Conservation (phyloP, 2,888 invertebrate species). For the Asteroscopus sphinx region DNA sequence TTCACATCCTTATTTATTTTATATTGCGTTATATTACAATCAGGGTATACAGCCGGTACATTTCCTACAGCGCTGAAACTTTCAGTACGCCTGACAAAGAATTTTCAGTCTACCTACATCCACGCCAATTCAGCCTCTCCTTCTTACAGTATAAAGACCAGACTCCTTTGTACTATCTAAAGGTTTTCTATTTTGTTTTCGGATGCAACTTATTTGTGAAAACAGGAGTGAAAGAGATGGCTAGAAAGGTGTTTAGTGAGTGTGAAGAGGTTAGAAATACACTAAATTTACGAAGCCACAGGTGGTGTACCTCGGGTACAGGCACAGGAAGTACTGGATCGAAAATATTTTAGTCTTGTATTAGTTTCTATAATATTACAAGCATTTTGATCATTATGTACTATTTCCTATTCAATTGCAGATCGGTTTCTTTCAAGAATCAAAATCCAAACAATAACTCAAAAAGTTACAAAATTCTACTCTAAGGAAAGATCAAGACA, state of each 20-base stretch:
- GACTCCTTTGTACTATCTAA: conserved; percentile 60
- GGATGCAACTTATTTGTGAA: conserved; percentile 89
- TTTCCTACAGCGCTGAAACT: conserved; percentile 83
- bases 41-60: conserved; percentile 82
- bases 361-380: too few relatives aligned
- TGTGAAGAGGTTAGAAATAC: conserved; percentile 75
- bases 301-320: conserved; percentile 88
- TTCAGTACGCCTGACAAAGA: conserved; percentile 81
- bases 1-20: conserved; percentile 80
- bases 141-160: conserved; percentile 50
- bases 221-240: conserved; percentile 81
- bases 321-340: conserved; percentile 66
- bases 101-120: conserved; percentile 59
- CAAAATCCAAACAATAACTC: too few relatives aligned
- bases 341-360: conserved; percentile 36
- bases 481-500: too few relatives aligned
- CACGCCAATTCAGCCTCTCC: conserved; percentile 64
- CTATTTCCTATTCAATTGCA: too few relatives aligned
- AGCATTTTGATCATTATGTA: too few relatives aligned
- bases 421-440: too few relatives aligned
- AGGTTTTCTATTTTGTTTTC: conserved; percentile 88
- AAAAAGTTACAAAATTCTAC: too few relatives aligned
- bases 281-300: conserved; percentile 89
- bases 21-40: conserved; percentile 88
- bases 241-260: conserved; percentile 56